These are phyloP conservation scores for Mixornis gularis DNA, from an alignment of 2,113 vertebrate genomes.

Conservation along the genomic window DNA sequence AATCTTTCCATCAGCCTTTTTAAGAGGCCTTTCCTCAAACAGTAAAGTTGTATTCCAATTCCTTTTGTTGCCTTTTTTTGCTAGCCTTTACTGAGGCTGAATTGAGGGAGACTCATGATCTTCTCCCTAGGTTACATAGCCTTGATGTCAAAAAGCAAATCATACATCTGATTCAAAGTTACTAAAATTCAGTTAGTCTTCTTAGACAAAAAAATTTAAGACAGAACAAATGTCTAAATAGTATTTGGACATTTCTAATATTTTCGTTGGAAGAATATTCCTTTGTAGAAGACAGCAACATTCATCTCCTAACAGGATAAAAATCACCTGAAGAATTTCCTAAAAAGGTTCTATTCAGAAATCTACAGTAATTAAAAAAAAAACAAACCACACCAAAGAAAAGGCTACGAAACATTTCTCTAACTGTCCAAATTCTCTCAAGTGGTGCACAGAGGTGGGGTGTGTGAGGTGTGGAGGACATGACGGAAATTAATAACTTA, in stretches of 20 bases:
- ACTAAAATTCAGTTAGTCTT: background rate
- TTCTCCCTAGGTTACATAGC: background rate
- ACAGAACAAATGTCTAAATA: background rate
- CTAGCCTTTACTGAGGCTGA: background rate
- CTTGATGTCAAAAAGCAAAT: background rate
- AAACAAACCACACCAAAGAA: background rate
- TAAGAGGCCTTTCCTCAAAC: background rate
- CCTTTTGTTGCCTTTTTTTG: background rate
- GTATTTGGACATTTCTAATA: background rate
- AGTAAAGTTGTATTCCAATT: background rate
- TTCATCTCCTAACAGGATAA: background rate
- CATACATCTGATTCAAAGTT: background rate
- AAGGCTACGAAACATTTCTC: background rate
- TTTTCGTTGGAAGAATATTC: background rate
- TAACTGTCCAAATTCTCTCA: background rate
- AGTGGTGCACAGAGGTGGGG: accelerated
- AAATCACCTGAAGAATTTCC: background rate
- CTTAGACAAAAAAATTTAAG: background rate
- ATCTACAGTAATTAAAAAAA: background rate
- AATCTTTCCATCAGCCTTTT: background rate
- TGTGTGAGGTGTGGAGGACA: background rate
- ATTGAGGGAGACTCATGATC: background rate
- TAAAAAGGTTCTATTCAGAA: background rate
- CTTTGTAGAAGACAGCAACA: background rate
- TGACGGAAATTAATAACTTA: background rate